Evolutionary conservation across 2,113 vertebrate species (phyloP), one percentile per base, ranked within the genome.

Genomic region (Aleadryas rufinucha): DNA sequence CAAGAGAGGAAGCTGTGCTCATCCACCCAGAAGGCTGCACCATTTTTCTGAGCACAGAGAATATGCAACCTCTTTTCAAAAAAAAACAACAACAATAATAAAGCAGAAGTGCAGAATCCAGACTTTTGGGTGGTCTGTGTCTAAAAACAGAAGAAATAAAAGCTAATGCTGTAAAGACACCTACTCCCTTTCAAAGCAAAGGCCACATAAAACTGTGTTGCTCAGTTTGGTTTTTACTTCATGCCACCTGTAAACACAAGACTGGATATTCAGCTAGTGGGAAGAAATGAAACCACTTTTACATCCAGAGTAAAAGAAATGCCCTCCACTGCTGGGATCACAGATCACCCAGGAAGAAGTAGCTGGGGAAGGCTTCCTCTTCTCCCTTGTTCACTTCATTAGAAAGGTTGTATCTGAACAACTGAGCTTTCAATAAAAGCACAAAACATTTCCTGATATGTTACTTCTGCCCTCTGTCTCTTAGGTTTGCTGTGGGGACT

Each of bases 241-340:
- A 93, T 95, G 87, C 94, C 93, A 96, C 91, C 94, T 97, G 95
- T 97, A 97, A 97, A 97, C 95, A 97, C 89, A 85, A 97, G 94
- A 97, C 95, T 96, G 96, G 95, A 97, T 96, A 97, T 89, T 97
- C 95, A 96, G 81, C 97, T 94, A 93, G 75, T 66, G 94, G 84
- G 90, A 66, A 92, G 82, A 93, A 97, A 88, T 81, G 23, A 90
- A 91, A 94, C 35, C 65, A 92, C 90, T 94, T 81, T 78, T 93
- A 74, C 66, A 81, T 90, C 74, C 85, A 87, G 78, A 92, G 70
- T 69, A 75, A 88, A 94, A 83, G 35, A 81, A 90, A 75, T 47
- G 77, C 84, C 88, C 50, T 97, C 91, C 42, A 30, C 69, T 93
- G 68, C 93, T 64, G 60, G 90, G 86, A 91, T 83, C 78, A 90